phyloP scores from a whole-genome alignment of 2,113 vertebrate genomes.

The Triplophysa siluroides region DNA sequence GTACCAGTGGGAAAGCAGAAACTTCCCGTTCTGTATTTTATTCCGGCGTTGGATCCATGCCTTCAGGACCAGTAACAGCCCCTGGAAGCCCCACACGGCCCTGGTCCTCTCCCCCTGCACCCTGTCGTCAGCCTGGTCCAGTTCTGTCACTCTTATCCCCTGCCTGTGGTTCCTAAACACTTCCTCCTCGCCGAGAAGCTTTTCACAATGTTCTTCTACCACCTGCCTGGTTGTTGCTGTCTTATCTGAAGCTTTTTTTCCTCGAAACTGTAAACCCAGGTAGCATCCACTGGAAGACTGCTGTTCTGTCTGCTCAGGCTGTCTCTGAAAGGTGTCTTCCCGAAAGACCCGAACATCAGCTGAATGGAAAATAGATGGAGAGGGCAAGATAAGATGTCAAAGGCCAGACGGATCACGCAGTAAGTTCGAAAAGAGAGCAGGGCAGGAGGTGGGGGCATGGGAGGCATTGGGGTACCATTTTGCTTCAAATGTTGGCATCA shows the following conservation, averaged over 20 bases:
- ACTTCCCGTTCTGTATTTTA: conserved; percentile 60
- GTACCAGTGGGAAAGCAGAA: conserved; percentile 67
- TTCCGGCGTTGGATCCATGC: conserved; percentile 63
- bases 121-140: conserved; percentile 68
- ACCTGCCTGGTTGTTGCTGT: neutral
- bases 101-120: conserved; percentile 59
- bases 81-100: conserved; percentile 54
- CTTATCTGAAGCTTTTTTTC: neutral
- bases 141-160: conserved; percentile 43
- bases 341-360: neutral
- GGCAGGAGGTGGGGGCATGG: neutral
- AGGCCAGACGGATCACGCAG: neutral
- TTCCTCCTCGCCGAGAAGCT: neutral
- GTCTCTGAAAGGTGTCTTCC: neutral
- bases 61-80: conserved; percentile 54
- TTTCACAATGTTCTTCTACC: neutral
- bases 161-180: neutral
- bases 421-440: neutral
- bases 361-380: neutral
- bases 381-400: conserved; percentile 1
- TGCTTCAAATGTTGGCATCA: conserved; percentile 7
- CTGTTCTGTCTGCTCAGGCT: neutral
- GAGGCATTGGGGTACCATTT: neutral
- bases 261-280: neutral
- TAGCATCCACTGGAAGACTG: neutral